phyloP scores from a whole-genome alignment of 2,113 vertebrate species.

The Pangasianodon hypophthalmus region DNA sequence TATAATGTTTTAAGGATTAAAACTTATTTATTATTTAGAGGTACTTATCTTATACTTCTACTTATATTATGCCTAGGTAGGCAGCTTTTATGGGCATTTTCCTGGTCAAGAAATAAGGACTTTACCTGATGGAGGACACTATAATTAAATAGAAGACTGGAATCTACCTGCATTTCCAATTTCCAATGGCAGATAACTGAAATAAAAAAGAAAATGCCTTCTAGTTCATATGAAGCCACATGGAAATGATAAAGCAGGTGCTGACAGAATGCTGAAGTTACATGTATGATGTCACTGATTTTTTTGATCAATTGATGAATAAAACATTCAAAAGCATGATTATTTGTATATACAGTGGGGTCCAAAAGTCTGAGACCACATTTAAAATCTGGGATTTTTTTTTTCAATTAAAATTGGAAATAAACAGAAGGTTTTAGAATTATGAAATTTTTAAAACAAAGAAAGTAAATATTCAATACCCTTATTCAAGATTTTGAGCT shows the following conservation, averaged over 20 bases:
- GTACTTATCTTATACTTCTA: not conserved
- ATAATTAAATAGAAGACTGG: not conserved
- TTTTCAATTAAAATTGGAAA: not conserved
- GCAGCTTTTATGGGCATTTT: not conserved
- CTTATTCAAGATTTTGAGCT: not conserved
- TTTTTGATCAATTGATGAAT: not conserved
- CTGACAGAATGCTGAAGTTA: slow-evolving; percentile 67
- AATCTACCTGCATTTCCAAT: not conserved
- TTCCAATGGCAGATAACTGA: not conserved
- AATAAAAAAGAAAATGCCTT: not conserved
- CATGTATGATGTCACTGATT: slow-evolving; percentile 62
- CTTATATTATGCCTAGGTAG: not conserved
- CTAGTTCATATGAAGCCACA: not conserved
- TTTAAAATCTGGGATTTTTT: not conserved
- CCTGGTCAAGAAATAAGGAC: not conserved
- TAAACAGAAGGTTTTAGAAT: not conserved
- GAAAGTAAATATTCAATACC: not conserved
- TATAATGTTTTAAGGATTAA: not conserved
- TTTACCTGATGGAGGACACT: not conserved
- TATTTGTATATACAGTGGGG: too few relatives aligned
- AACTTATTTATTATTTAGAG: not conserved
- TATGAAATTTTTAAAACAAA: not conserved
- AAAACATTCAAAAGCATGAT: too few relatives aligned
- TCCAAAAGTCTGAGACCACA: too few relatives aligned
- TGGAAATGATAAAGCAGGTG: slow-evolving; percentile 52